phyloP scores from a whole-genome alignment of 64 coral and sea anemone species.

The Orbicella faveolata region DNA sequence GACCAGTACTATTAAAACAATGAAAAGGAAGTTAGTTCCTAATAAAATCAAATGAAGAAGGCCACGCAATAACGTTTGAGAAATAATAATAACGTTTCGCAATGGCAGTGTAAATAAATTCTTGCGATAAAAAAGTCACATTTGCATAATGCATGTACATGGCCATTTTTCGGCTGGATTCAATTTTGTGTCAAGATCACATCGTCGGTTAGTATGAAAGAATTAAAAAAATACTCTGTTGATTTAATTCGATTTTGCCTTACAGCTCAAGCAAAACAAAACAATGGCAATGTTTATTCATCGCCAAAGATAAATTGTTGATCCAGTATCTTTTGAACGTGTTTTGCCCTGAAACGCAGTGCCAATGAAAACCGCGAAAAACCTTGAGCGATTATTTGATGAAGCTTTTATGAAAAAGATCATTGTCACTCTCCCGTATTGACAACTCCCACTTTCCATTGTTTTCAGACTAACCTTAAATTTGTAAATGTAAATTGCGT shows the following conservation, averaged over 20 bases:
- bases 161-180: not conserved
- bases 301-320: slow-evolving; percentile 33
- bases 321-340: slow-evolving; percentile 16
- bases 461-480: not conserved
- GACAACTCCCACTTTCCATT: not conserved
- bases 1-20: not conserved
- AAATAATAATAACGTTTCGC: slow-evolving; percentile 16
- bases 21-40: too few species aligned
- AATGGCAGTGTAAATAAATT: slow-evolving; percentile 17
- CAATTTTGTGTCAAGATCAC: not conserved
- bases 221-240: not conserved
- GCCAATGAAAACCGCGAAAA: slow-evolving; percentile 39
- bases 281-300: slow-evolving; percentile 1
- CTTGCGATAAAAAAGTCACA: slow-evolving; percentile 1
- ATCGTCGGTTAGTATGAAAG: not conserved
- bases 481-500: slow-evolving; percentile 30
- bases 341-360: slow-evolving; percentile 9
- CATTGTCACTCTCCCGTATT: slow-evolving; percentile 24
- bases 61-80: not conserved
- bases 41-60: too few species aligned
- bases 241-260: slow-evolving; percentile 22
- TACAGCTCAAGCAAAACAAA: slow-evolving; percentile 9
- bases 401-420: slow-evolving; percentile 25
- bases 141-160: slow-evolving; percentile 20
- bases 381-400: slow-evolving; percentile 54